A percentile compares a stretch with the other conserved stretches of the same genome.
Conservation (phyloP, 2,797 vertebrate genomes). For the Cynodonichthys magdalenae region DNA sequence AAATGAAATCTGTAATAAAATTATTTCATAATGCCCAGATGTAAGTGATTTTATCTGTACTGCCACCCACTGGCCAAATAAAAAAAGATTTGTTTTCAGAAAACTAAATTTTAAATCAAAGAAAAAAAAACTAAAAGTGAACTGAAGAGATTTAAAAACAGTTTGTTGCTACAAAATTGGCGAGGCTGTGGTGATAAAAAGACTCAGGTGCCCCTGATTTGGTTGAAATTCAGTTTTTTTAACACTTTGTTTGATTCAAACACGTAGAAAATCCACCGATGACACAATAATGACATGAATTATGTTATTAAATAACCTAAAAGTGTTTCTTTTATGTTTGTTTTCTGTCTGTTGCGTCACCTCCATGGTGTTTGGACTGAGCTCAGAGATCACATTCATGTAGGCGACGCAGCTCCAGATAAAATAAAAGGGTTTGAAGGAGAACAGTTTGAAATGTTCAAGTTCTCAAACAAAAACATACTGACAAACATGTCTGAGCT, state of each 20-base stretch:
- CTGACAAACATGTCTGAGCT: too few species aligned
- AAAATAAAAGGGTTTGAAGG: neutral
- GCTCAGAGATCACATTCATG: neutral
- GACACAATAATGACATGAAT: neutral
- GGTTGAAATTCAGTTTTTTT: slow-evolving; percentile 27
- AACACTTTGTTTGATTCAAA: too few species aligned
- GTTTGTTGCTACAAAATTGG: neutral
- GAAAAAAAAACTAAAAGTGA: neutral
- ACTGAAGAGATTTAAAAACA: neutral
- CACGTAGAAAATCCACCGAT: neutral
- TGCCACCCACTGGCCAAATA: slow-evolving; percentile 25
- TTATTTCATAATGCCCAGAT: neutral
- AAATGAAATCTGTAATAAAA: slow-evolving; percentile 1
- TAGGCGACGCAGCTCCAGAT: slow-evolving; percentile 3
- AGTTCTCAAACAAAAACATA: too few species aligned
- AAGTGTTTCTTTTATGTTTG: slow-evolving; percentile 3
- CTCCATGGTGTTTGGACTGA: slow-evolving; percentile 5
- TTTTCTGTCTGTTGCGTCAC: slow-evolving; percentile 10
- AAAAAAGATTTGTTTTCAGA: neutral
- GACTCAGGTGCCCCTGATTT: slow-evolving; percentile 4
- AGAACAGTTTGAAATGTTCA: slow-evolving; percentile 8
- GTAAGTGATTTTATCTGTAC: neutral
- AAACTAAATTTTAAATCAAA: neutral
- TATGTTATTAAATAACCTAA: slow-evolving; percentile 17
- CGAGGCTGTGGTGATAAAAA: neutral